Base-by-base conservation (phyloP, 2,888 invertebrate genomes). In the Aporophyla lueneburgensis region DNA sequence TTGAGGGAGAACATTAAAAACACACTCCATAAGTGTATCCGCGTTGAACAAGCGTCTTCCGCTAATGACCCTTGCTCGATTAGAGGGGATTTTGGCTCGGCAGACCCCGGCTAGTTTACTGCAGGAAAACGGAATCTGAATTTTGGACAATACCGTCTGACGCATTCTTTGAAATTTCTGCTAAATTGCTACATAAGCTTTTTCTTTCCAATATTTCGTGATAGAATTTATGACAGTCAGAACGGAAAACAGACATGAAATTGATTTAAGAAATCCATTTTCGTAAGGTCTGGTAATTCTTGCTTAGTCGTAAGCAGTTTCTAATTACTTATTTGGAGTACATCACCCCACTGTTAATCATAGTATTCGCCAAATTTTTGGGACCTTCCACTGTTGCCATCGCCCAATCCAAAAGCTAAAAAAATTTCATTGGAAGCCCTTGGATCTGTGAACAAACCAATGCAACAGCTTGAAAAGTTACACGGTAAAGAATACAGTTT, bases 21-120 rank as follows among this genome's bases (percentile, higher is more conserved):
- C 85, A 72, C 81, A 86, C 90, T 84, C 91, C 90, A 81, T 90
- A 89, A 90, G 80, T 89, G 86, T 91, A 91, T 91, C 91, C 91
- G 90, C 88, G 89, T 91, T 81, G 88, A 88, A 91, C 87, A 87
- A 89, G 87, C 88, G 84, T 87, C 89, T 93, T 91, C 89, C 87
- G 86, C 88, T 93, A 93, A 93, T 92, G 92, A 93, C 90, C 82
- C 87, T 84, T 83, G 86, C 90, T 89, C 90, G 90, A 91, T 92
- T 92, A 91, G 89, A 84, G 87, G 76, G 90, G 88, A 90, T 91
- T 90, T 91, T 76, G 89, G 72, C 63, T 58, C 73, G 61, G 70
- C 66, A 65, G 56, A 49, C 53, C 46, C 46, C 33, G 43, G 49
- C 12, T 74, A 81, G 58, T 72, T 67, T 76, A 77, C 56, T 75